Evolutionary conservation across 2,888 invertebrate genomes (phyloP), one percentile per base, ranked within the genome.

Genomic region (Steinernema carpocapsae): DNA sequence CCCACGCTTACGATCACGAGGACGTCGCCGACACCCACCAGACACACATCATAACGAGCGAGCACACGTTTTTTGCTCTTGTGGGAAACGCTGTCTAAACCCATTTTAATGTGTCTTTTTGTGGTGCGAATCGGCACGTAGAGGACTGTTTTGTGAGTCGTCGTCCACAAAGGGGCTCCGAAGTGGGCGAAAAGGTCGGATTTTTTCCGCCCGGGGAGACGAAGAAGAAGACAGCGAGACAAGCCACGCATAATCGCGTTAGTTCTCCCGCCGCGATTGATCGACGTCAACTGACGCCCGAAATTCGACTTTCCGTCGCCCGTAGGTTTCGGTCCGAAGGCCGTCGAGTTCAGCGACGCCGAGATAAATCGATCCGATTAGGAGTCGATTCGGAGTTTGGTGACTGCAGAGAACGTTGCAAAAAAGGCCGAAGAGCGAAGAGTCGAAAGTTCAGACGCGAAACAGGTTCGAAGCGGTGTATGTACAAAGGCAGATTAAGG

Each of bases 241-340:
- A 10, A 6, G 37, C 48, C 37, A 37, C 37, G 37, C 29, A 32
- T 64, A 64, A 64, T 64, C 64, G 64, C 64, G 32, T 64, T 64
- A 64, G 64, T 64, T 64, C 64, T 64, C 64, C 29, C 29, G 37
- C 37, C 24, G 64, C 64, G 64, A 64, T 64, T 64, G 64, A 64
- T 64, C 64, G 64, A 12, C 24, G 64, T 12, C 64, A 29, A 29
- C 32, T 37, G 26, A 17, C 26, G 29, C 14, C 29, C 29, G 64
- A 32, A 32, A 7, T 64, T 29, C 19, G 64, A 48, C 48, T 48
- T 19, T 29, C 29, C 12, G 26, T 26, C 56, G 56, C 56, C 29
- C 32, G 37, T 6, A 32, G 37, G 64, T n/a, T 29, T 64, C 64
- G 64, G 32, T 64, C 64, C 24, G 29, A 64, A 64, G 64, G 19